A percentile compares a stretch with the other conserved stretches of the same genome.
phyloP scores from a whole-genome alignment of 1,140 invertebrate genomes.

The Ips typographus region DNA sequence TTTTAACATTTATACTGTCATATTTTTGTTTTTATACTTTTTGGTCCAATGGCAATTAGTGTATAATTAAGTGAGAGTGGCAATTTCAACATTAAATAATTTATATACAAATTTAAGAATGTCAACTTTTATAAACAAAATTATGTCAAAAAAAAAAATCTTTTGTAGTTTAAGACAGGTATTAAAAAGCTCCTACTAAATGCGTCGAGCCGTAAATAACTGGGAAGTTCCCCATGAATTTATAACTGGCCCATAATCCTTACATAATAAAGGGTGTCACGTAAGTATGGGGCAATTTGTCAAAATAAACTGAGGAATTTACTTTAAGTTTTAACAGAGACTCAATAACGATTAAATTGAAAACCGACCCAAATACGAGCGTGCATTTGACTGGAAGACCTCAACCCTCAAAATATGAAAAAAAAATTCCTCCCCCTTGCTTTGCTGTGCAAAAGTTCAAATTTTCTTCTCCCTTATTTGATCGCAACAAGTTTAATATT shows the following conservation, averaged over 20 bases:
- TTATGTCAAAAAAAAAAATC: too few relatives aligned
- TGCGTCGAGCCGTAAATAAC: background rate
- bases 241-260: background rate
- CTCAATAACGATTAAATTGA: too few relatives aligned
- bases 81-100: too few relatives aligned
- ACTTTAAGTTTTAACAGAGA: background rate
- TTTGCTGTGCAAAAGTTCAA: background rate
- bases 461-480: background rate
- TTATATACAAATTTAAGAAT: too few relatives aligned
- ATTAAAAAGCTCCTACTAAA: too few relatives aligned
- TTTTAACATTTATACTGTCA: too few relatives aligned
- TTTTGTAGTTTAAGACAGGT: too few relatives aligned
- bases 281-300: background rate
- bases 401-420: background rate
- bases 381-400: background rate
- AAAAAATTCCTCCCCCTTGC: slow-evolving; percentile 2
- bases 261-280: slow-evolving; percentile 4
- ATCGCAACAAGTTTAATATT: slow-evolving; percentile 11
- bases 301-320: background rate
- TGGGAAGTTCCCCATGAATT: background rate
- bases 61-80: too few relatives aligned
- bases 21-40: too few relatives aligned
- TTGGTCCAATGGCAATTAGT: too few relatives aligned
- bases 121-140: too few relatives aligned
- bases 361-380: background rate